A percentile compares a stretch with the other conserved stretches of the same genome.
These are phyloP conservation scores for Blastobasis adustella DNA, from an alignment of 2,888 invertebrate species.

Conservation along the genomic window DNA sequence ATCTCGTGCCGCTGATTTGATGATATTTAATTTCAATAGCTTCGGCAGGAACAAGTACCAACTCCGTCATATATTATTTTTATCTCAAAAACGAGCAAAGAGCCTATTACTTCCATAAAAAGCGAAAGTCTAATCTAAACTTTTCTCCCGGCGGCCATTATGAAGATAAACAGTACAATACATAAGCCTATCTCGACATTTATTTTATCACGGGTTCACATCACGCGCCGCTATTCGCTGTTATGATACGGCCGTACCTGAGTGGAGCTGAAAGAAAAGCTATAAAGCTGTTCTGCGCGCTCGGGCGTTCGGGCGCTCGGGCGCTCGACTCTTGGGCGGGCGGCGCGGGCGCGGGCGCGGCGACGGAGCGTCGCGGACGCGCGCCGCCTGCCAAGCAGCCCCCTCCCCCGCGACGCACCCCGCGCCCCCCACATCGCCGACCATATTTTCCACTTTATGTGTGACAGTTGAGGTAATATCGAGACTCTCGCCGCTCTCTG, in stretches of 20 bases:
- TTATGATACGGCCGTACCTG: constrained; percentile 76
- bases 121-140: constrained; percentile 65
- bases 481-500: constrained; percentile 74
- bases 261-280: constrained; percentile 75
- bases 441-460: constrained; percentile 77
- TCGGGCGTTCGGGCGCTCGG: constrained; percentile 15
- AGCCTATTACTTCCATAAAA: constrained; percentile 30
- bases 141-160: constrained; percentile 71
- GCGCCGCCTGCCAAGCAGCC: constrained; percentile 58
- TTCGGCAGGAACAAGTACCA: too few species aligned
- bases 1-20: too few species aligned
- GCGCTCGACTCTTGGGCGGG: too few species aligned
- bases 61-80: constrained; percentile 1
- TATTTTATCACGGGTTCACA: constrained; percentile 75
- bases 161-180: constrained; percentile 76
- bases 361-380: constrained; percentile 71
- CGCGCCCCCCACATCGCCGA: constrained; percentile 68
- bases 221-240: constrained; percentile 74
- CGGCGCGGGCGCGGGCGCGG: constrained; percentile 42
- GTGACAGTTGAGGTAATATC: constrained; percentile 78
- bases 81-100: constrained; percentile 25
- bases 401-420: constrained; percentile 24
- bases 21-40: too few species aligned
- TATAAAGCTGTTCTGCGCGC: constrained; percentile 73
- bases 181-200: constrained; percentile 76